These are phyloP conservation scores for Archivesica marissinica DNA, from an alignment of 1,140 invertebrate genomes.

Conservation along the genomic window DNA sequence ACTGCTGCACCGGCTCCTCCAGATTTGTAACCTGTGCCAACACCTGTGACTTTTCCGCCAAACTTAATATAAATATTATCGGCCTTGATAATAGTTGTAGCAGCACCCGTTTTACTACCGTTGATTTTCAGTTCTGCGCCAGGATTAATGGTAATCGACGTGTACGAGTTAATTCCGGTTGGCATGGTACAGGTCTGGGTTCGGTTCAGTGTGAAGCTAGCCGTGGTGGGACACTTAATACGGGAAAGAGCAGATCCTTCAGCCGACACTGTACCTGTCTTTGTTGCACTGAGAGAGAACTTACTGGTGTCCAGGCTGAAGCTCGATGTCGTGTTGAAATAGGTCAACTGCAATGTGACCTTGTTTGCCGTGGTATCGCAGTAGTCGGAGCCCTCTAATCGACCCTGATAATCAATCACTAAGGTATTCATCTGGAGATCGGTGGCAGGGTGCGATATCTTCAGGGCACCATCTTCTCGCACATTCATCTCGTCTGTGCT, in stretches of 20 bases:
- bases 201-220: constrained; percentile 55
- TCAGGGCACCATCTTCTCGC: constrained; percentile 62
- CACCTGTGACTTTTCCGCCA: constrained; percentile 67
- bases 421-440: constrained; percentile 63
- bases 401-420: constrained; percentile 66
- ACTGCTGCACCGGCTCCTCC: constrained; percentile 66
- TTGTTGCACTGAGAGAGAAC: constrained; percentile 35
- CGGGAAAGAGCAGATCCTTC: constrained; percentile 19
- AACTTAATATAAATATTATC: constrained; percentile 69
- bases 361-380: constrained; percentile 57
- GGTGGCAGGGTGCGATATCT: constrained; percentile 65
- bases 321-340: constrained; percentile 61
- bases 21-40: constrained; percentile 66
- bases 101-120: constrained; percentile 66
- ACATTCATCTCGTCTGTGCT: constrained; percentile 64
- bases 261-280: constrained; percentile 32
- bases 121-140: constrained; percentile 68
- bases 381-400: constrained; percentile 59
- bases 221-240: constrained; percentile 38
- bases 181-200: constrained; percentile 66
- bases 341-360: constrained; percentile 59
- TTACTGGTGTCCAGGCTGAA: constrained; percentile 36
- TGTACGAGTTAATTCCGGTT: constrained; percentile 66
- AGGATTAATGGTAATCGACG: constrained; percentile 66
- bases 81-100: constrained; percentile 71